phyloP scores from a whole-genome alignment of 1,140 invertebrate species.

The Liolophura sinensis region DNA sequence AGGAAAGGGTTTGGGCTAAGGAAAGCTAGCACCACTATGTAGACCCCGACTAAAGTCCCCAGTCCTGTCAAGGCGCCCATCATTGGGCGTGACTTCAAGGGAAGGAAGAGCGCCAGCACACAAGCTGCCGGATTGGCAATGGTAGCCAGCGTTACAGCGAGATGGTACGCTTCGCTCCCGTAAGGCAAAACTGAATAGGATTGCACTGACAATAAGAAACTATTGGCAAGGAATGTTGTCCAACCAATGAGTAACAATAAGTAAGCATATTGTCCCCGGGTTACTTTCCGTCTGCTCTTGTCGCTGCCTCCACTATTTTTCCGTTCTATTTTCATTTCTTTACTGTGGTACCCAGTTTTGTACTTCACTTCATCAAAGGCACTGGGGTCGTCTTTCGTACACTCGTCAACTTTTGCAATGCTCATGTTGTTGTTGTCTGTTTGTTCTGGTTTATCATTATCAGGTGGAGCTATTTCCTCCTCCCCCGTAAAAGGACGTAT shows the following conservation, averaged over 20 bases:
- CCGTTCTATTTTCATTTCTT: too few relatives aligned
- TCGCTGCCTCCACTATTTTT: too few relatives aligned
- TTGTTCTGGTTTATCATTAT: too few relatives aligned
- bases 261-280: not conserved
- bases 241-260: constrained; percentile 25
- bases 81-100: constrained; percentile 63
- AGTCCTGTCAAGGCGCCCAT: constrained; percentile 64
- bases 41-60: constrained; percentile 64
- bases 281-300: too few relatives aligned
- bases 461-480: too few relatives aligned
- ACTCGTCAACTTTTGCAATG: too few relatives aligned
- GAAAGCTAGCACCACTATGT: constrained; percentile 72
- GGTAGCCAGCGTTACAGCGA: constrained; percentile 75
- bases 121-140: constrained; percentile 87
- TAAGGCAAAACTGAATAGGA: constrained; percentile 87
- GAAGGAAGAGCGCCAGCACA: constrained; percentile 76
- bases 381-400: too few relatives aligned
- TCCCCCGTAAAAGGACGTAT: too few relatives aligned
- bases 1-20: constrained; percentile 78
- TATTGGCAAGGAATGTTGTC: constrained; percentile 60
- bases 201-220: constrained; percentile 80
- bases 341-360: too few relatives aligned
- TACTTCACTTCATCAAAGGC: too few relatives aligned
- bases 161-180: constrained; percentile 78
- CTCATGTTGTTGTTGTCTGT: too few relatives aligned